These are phyloP conservation scores for Beris chalybata DNA, from an alignment of 2,888 invertebrate species.

Conservation along the genomic window DNA sequence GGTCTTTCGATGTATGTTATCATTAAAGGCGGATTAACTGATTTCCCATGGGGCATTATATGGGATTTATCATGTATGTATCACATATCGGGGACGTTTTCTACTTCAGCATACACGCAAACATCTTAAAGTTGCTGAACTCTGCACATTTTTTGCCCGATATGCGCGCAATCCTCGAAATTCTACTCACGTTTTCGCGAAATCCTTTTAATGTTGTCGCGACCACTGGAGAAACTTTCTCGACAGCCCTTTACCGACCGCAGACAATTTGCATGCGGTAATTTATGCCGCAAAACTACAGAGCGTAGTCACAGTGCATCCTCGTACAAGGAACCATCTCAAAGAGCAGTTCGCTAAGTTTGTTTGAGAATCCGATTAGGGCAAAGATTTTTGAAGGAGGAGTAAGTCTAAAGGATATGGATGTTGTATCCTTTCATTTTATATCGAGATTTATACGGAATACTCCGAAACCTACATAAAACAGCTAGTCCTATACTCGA, in stretches of 20 bases:
- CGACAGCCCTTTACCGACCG: neutral
- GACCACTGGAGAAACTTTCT: constrained; percentile 22
- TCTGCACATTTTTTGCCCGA: neutral
- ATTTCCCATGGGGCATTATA: constrained; percentile 34
- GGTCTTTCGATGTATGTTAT: constrained; percentile 6
- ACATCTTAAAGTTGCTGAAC: neutral
- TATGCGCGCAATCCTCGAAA: constrained; percentile 13
- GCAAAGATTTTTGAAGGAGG: constrained; percentile 3
- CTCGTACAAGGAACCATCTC: neutral
- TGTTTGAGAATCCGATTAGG: constrained; percentile 28
- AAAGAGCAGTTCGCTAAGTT: constrained; percentile 28
- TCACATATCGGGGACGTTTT: neutral
- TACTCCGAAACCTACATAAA: neutral
- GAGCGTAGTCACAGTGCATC: constrained; percentile 15
- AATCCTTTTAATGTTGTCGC: constrained; percentile 39
- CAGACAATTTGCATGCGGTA: constrained; percentile 9
- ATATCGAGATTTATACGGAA: constrained; percentile 16
- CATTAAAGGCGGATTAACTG: constrained; percentile 33
- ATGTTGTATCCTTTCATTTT: constrained; percentile 17
- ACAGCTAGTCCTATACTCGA: constrained; percentile 11
- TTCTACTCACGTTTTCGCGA: constrained; percentile 31
- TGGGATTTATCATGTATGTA: constrained; percentile 18
- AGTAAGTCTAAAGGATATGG: constrained; percentile 2
- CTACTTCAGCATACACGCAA: neutral
- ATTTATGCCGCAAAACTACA: constrained; percentile 25